Percentiles rank a stretch among this genome's conserved stretches.
phyloP scores from a whole-genome alignment of 2,113 vertebrate genomes.

The Macroglossus sobrinus region DNA sequence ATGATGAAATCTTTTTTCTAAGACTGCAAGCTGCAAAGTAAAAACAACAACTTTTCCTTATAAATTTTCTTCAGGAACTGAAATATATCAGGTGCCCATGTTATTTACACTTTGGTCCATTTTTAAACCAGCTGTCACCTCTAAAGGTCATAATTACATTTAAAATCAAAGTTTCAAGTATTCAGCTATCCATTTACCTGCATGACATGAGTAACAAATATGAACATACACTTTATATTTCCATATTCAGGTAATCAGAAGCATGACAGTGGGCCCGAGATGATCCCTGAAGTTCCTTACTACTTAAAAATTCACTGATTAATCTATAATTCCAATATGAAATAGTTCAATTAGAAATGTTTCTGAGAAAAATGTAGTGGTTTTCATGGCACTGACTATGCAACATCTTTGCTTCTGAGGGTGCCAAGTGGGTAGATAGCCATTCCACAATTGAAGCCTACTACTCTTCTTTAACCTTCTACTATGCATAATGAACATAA shows the following conservation, averaged over 20 bases:
- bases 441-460: background rate
- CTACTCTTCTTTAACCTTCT: background rate
- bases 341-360: background rate
- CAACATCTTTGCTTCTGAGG: background rate
- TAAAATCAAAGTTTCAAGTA: background rate
- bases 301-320: background rate
- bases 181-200: conserved; percentile 25
- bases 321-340: background rate
- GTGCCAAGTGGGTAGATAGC: background rate
- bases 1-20: conserved; percentile 78
- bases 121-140: conserved; percentile 22
- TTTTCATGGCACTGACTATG: background rate
- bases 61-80: background rate
- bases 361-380: background rate
- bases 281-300: background rate
- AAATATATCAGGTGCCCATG: background rate
- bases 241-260: background rate
- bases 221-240: conserved; percentile 29
- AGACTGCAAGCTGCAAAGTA: background rate
- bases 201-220: conserved; percentile 1
- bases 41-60: background rate
- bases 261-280: background rate
- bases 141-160: background rate
- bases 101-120: conserved; percentile 42
- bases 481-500: background rate